A percentile compares a stretch with the other conserved stretches of the same genome.
These are phyloP conservation scores for Candidula unifasciata DNA, from an alignment of 2,888 invertebrate genomes.

Conservation along the genomic window DNA sequence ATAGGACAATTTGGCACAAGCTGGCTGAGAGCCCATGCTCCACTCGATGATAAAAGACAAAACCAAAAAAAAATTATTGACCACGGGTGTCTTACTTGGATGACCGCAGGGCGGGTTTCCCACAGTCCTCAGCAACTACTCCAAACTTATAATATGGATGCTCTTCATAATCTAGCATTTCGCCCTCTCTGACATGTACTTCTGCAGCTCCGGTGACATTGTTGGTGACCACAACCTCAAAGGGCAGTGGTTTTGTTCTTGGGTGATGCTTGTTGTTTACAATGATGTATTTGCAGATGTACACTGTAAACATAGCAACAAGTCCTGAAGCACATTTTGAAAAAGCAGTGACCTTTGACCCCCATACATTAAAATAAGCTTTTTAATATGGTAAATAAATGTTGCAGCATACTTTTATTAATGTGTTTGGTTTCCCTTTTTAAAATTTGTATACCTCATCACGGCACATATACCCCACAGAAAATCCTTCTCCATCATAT, in stretches of 20 bases:
- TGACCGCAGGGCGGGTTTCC: conserved; percentile 62
- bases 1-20: no score
- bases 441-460: no score
- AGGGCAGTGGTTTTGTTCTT: conserved; percentile 65
- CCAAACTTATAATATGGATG: conserved; percentile 96
- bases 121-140: conserved; percentile 94
- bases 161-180: conserved; percentile 92
- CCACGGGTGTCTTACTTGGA: conserved; percentile 42
- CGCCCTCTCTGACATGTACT: conserved; percentile 69
- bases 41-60: no score
- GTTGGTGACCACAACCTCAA: conserved; percentile 69
- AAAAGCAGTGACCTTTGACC: no score
- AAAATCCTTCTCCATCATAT: no score
- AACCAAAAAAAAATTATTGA: background rate
- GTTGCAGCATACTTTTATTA: no score
- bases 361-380: no score
- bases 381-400: no score
- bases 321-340: no score
- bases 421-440: no score
- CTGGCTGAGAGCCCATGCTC: no score
- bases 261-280: conserved; percentile 55
- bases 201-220: conserved; percentile 70
- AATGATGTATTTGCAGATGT: conserved; percentile 74
- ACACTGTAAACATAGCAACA: conserved; percentile 71
- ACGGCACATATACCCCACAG: no score